phyloP scores from a whole-genome alignment of 1,140 invertebrate species.

The Chrysomallon squamiferum region DNA sequence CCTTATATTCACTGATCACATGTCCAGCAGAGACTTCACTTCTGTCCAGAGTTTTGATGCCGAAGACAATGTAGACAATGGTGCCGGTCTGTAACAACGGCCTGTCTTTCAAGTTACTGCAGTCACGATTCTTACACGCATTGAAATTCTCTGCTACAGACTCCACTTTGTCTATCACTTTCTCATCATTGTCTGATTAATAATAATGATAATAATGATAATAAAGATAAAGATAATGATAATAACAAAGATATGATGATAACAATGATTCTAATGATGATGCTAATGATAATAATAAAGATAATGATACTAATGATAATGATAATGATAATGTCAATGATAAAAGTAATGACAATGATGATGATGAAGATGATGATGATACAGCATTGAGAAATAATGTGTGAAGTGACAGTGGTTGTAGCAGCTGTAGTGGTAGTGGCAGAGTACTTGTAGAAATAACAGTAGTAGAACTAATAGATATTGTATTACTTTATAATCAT shows the following conservation, averaged over 20 bases:
- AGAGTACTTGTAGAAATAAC: too few relatives aligned
- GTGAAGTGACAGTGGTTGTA: background rate
- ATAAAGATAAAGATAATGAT: background rate
- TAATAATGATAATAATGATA: background rate
- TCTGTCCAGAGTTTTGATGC: constrained; percentile 39
- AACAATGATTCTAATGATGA: background rate
- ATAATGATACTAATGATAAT: background rate
- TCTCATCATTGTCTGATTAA: background rate
- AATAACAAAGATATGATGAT: background rate
- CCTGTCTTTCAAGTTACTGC: constrained; percentile 39
- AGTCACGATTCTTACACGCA: constrained; percentile 37
- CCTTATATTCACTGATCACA: constrained; percentile 43
- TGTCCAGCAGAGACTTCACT: constrained; percentile 32
- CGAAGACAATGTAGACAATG: constrained; percentile 56
- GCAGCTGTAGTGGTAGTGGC: too few relatives aligned
- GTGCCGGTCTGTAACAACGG: constrained; percentile 46
- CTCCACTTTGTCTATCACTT: background rate
- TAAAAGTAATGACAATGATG: background rate
- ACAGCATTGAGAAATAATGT: background rate
- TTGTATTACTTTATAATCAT: too few relatives aligned
- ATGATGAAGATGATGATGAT: background rate
- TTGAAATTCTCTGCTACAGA: constrained; percentile 33
- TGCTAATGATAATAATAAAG: background rate
- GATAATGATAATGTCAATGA: background rate
- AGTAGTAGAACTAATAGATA: too few relatives aligned